Conservation (phyloP, 2,113 vertebrate species). For the Ctenomys sociabilis region DNA sequence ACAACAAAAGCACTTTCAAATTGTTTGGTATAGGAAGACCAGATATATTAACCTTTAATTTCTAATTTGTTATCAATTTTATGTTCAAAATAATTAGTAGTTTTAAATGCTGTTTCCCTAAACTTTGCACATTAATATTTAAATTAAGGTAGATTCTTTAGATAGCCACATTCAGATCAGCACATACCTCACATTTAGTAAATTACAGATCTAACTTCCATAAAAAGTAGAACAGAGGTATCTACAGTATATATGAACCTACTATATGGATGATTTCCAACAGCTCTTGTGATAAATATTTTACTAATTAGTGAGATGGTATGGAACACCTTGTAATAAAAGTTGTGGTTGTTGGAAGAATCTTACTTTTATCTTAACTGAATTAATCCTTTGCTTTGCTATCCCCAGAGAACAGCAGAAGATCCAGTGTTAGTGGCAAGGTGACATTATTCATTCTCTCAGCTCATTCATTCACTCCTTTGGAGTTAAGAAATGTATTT, state of each 20-base stretch:
- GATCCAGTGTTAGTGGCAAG: not conserved
- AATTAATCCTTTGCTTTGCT: not conserved
- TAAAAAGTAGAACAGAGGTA: not conserved
- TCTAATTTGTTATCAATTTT: not conserved
- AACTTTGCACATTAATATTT: not conserved
- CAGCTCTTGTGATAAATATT: not conserved
- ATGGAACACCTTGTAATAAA: not conserved
- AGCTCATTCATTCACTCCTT: not conserved
- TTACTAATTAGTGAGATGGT: not conserved
- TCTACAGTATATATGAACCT: not conserved
- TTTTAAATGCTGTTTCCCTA: not conserved
- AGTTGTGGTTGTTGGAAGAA: not conserved
- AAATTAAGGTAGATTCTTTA: not conserved
- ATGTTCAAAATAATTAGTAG: not conserved
- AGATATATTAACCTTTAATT: not conserved
- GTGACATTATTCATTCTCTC: not conserved
- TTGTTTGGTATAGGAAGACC: not conserved
- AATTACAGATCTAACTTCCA: not conserved
- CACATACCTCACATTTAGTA: not conserved
- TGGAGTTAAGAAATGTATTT: not conserved
- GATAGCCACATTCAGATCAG: no score
- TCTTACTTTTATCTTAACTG: constrained; percentile 4
- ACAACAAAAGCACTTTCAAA: not conserved
- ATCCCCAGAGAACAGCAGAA: not conserved
- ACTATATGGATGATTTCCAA: not conserved